These are phyloP conservation scores for Phocides pigmalion DNA, from an alignment of 1,140 invertebrate species.

Conservation along the genomic window DNA sequence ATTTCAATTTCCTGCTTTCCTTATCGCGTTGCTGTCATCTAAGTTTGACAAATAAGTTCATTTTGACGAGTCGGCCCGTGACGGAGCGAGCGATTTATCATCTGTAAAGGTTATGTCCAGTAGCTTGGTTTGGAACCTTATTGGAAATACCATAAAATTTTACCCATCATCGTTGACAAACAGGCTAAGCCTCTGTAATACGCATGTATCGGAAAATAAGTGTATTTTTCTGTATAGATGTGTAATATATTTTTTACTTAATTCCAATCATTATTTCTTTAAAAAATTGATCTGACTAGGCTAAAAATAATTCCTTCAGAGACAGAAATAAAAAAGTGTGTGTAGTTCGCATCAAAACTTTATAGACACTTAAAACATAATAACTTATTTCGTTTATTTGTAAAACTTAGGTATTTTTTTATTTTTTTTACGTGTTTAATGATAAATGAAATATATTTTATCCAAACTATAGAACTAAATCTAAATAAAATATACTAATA, in stretches of 20 bases:
- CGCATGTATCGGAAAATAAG: background rate
- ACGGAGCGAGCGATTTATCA: constrained; percentile 68
- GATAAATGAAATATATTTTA: too few relatives aligned
- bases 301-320: too few relatives aligned
- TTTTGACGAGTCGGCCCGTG: constrained; percentile 72
- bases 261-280: too few relatives aligned
- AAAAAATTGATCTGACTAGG: too few relatives aligned
- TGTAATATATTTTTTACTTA: background rate
- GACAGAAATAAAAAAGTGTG: too few relatives aligned
- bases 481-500: too few relatives aligned
- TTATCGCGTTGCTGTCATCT: constrained; percentile 73
- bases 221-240: background rate
- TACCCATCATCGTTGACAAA: constrained; percentile 34
- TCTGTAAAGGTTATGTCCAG: constrained; percentile 59
- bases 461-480: too few relatives aligned
- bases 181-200: constrained; percentile 13
- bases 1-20: constrained; percentile 78
- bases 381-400: too few relatives aligned
- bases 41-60: constrained; percentile 80
- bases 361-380: too few relatives aligned
- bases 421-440: too few relatives aligned
- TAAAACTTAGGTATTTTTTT: too few relatives aligned
- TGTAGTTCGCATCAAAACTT: too few relatives aligned
- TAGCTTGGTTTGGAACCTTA: constrained; percentile 45
- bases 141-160: constrained; percentile 54